phyloP scores from a whole-genome alignment of 1,140 invertebrate species.

The Hycleus cichorii region DNA sequence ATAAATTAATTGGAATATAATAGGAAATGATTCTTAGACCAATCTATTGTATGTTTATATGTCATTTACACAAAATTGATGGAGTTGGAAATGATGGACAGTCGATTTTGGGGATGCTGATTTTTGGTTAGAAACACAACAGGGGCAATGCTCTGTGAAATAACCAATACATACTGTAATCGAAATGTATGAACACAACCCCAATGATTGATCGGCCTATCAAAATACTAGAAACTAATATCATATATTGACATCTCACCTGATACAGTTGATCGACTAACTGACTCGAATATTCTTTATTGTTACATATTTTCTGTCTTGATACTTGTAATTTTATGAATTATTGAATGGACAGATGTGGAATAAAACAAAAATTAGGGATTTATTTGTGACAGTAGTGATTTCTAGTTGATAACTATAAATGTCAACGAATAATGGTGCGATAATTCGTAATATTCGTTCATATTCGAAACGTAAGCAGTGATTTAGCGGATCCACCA shows the following conservation, averaged over 20 bases:
- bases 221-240: conserved; percentile 17
- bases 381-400: too few relatives aligned
- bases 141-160: conserved; percentile 22
- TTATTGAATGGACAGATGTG: too few relatives aligned
- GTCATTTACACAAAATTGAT: conserved; percentile 23
- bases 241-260: conserved; percentile 18
- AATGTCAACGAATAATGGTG: not conserved
- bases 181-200: conserved; percentile 14
- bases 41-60: not conserved
- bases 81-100: conserved; percentile 9
- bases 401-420: too few relatives aligned
- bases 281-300: not conserved
- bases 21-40: not conserved
- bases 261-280: conserved; percentile 8
- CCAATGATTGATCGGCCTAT: conserved; percentile 17
- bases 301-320: too few relatives aligned
- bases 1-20: conserved; percentile 10
- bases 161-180: conserved; percentile 23
- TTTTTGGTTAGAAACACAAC: conserved; percentile 19
- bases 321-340: too few relatives aligned
- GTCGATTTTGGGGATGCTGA: conserved; percentile 10
- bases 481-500: conserved; percentile 18
- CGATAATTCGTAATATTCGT: conserved; percentile 4
- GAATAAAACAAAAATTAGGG: too few relatives aligned
- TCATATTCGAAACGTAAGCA: conserved; percentile 8